phyloP scores from a whole-genome alignment of 2,113 vertebrate species.

The Poicephalus meyeri region DNA sequence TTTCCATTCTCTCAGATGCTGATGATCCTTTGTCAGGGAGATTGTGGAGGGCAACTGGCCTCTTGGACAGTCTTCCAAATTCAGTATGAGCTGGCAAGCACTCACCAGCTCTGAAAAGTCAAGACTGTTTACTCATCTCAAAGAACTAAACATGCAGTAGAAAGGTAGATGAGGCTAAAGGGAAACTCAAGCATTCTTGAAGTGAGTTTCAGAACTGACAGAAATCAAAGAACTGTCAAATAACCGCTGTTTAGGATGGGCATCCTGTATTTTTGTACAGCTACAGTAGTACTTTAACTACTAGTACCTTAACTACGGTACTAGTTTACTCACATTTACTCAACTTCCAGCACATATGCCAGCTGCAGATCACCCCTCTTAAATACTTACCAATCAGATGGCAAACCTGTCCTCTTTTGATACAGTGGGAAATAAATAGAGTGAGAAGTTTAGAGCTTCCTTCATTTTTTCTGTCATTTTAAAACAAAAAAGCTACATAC shows the following conservation, averaged over 20 bases:
- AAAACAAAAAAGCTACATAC: neutral
- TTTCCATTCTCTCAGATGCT: neutral
- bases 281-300: neutral
- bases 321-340: neutral
- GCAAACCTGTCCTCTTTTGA: neutral
- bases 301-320: neutral
- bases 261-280: neutral
- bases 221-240: neutral
- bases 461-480: neutral
- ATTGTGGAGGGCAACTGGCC: neutral
- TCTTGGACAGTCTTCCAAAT: neutral
- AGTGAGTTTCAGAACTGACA: neutral
- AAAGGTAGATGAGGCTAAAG: neutral
- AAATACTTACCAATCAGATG: neutral
- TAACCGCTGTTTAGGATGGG: neutral
- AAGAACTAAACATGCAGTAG: neutral
- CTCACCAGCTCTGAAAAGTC: neutral
- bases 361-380: neutral
- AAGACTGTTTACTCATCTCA: neutral
- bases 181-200: neutral
- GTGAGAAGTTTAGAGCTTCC: neutral
- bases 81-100: neutral
- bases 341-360: neutral
- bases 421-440: neutral
- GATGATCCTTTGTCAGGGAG: neutral